Percentiles rank a stretch among this genome's conserved stretches.
Conservation (phyloP, 2,113 vertebrate genomes). For the Bos taurus region ARS-UCD2.0 NC_037343.1:47788001-47788500, state of each 20-base stretch:
- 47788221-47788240: neutral
- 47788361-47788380: neutral
- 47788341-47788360: too few relatives aligned
- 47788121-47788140: rapidly evolving
- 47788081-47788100: neutral
- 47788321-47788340: neutral
- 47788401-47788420: neutral
- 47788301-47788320: neutral
- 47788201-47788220: neutral
- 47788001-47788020: neutral
- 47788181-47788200: neutral
- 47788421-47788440: neutral
- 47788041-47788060: neutral
- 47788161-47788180: neutral
- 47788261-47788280: neutral
- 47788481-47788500: neutral
- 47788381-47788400: too few relatives aligned
- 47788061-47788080: rapidly evolving
- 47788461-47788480: neutral
- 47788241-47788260: neutral
- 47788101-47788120: rapidly evolving
- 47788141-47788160: neutral
- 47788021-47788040: neutral
- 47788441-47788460: neutral
- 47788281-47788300: neutral